Conservation (phyloP, 2,797 vertebrate genomes). For the Sebastiscus albofasciatus region DNA sequence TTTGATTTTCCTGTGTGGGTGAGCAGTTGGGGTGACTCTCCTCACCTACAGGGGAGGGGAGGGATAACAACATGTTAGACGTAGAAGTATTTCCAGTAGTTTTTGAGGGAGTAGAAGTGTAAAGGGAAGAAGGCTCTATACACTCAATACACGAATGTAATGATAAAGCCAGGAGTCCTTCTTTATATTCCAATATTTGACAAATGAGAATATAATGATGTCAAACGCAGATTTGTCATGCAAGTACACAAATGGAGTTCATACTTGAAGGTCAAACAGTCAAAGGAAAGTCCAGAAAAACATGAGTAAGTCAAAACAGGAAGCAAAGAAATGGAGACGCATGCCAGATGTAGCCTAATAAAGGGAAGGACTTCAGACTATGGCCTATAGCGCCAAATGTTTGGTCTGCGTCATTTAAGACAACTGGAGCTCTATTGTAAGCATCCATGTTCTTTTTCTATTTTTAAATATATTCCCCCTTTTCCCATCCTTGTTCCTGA, state of each 20-base stretch:
- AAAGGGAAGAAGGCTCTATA: not conserved
- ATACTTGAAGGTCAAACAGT: not conserved
- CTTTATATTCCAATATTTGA: not conserved
- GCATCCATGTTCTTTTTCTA: too few relatives aligned
- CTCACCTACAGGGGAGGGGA: slow-evolving; percentile 74
- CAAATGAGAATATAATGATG: not conserved
- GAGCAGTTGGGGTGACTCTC: slow-evolving; percentile 48
- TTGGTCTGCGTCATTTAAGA: not conserved
- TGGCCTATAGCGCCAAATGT: not conserved
- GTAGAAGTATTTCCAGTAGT: not conserved
- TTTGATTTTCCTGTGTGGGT: slow-evolving; percentile 89
- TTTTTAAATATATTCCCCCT: not conserved
- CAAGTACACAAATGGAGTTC: not conserved
- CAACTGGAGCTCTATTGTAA: not conserved
- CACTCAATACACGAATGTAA: not conserved
- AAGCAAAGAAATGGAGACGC: not conserved
- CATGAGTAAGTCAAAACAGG: not conserved
- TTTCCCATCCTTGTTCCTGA: not conserved
- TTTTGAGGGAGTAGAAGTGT: not conserved
- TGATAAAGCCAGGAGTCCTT: not conserved
- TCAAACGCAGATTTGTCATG: not conserved
- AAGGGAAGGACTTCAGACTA: not conserved
- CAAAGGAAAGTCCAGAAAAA: not conserved
- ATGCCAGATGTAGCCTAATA: not conserved
- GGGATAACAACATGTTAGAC: not conserved